A percentile compares a stretch with the other conserved stretches of the same genome.
Evolutionary conservation across 2,113 vertebrate genomes (phyloP).

Genomic region (Fregata magnificens): DNA sequence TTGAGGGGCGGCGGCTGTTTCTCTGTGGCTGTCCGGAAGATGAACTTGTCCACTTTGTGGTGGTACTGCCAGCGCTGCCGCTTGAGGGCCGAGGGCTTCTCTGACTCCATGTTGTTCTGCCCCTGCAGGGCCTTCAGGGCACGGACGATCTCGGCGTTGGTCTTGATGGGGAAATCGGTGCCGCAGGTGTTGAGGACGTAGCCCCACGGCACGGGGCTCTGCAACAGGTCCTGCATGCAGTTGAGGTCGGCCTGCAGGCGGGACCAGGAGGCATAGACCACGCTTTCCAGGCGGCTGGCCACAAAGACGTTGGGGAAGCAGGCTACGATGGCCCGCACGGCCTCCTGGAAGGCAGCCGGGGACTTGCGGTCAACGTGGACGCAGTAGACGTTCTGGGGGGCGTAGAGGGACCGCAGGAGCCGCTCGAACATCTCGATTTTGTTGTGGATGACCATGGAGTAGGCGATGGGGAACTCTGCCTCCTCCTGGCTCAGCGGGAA

Average conservation of each 20-base stretch:
- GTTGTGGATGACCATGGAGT: conserved; percentile 91
- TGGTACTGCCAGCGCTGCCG: conserved; percentile 79
- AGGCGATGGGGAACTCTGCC: conserved; percentile 84
- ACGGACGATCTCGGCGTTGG: conserved; percentile 84
- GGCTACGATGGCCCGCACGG: conserved; percentile 77
- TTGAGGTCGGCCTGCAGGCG: conserved; percentile 92
- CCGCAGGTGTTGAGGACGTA: conserved; percentile 93
- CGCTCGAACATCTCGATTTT: conserved; percentile 92
- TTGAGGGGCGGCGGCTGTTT: conserved; percentile 74
- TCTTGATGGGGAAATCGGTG: conserved; percentile 93
- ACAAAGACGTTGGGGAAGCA: conserved; percentile 92
- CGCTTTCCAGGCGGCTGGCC: conserved; percentile 77
- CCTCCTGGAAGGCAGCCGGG: conserved; percentile 66
- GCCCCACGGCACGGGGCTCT: conserved; percentile 76
- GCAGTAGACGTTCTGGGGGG: conserved; percentile 92
- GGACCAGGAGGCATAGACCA: conserved; percentile 90
- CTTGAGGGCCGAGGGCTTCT: conserved; percentile 70
- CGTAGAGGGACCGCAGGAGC: conserved; percentile 83
- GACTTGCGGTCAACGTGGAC: conserved; percentile 86
- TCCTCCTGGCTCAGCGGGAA: conserved; percentile 83
- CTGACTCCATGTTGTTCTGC: conserved; percentile 87
- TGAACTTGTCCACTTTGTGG: conserved; percentile 15
- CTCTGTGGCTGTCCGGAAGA: conserved; percentile 12
- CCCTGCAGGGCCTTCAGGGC: conserved; percentile 79
- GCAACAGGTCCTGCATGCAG: conserved; percentile 88